Evolutionary conservation across 2,888 invertebrate genomes (phyloP).

Genomic region (Erebia ligea): DNA sequence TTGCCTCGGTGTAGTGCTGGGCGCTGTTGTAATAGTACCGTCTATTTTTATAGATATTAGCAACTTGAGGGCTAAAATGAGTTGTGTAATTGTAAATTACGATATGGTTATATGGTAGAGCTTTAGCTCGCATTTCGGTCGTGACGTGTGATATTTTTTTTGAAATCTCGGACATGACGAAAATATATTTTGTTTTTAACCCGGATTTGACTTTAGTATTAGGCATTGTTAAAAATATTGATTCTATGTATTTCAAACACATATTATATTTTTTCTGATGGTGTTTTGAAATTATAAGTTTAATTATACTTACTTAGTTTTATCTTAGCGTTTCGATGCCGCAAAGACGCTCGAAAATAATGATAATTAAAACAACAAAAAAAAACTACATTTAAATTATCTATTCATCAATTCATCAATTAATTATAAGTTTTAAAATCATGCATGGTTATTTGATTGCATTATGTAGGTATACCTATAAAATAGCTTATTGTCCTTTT

Average conservation of each 20-base stretch:
- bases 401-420: slow-evolving; percentile 43
- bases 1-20: slow-evolving; percentile 25
- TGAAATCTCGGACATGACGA: slow-evolving; percentile 37
- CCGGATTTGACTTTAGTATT: slow-evolving; percentile 42
- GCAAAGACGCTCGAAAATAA: slow-evolving; percentile 37
- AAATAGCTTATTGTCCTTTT: slow-evolving; percentile 44
- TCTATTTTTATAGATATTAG: slow-evolving; percentile 52
- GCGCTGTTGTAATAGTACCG: slow-evolving; percentile 42
- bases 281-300: slow-evolving; percentile 42
- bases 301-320: slow-evolving; percentile 31
- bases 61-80: slow-evolving; percentile 32
- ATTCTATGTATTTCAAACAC: slow-evolving; percentile 43
- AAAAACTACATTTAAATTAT: slow-evolving; percentile 41
- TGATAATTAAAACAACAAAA: slow-evolving; percentile 35
- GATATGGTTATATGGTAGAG: not conserved
- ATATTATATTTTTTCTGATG: slow-evolving; percentile 30
- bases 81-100: slow-evolving; percentile 18
- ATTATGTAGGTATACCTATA: slow-evolving; percentile 38
- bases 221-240: slow-evolving; percentile 38
- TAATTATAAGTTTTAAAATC: slow-evolving; percentile 46
- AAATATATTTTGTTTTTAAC: slow-evolving; percentile 12
- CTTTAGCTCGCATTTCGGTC: not conserved
- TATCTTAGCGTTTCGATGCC: slow-evolving; percentile 38
- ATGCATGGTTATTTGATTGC: slow-evolving; percentile 48
- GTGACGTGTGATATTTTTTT: slow-evolving; percentile 10